phyloP scores from a whole-genome alignment of 2,113 vertebrate genomes.

The Callocephalon fimbriatum region DNA sequence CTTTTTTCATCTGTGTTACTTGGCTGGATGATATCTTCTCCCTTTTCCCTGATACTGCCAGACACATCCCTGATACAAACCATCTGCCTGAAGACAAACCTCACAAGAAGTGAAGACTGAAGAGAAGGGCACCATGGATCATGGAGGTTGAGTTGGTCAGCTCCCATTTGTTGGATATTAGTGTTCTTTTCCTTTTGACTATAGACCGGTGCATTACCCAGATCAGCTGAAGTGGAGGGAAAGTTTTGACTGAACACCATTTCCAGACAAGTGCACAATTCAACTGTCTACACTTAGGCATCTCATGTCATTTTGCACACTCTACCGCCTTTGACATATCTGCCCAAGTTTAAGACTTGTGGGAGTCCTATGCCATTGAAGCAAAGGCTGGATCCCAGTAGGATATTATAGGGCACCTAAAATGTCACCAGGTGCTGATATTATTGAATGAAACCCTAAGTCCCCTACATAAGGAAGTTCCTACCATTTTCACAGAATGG shows the following conservation, averaged over 20 bases:
- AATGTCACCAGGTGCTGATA: neutral
- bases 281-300: neutral
- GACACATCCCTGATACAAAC: neutral
- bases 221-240: neutral
- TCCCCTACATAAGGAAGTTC: neutral
- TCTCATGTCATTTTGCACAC: neutral
- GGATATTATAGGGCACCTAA: neutral
- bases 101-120: neutral
- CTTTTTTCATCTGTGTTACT: neutral
- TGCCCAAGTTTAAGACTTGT: neutral
- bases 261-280: neutral
- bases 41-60: neutral
- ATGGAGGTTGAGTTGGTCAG: neutral
- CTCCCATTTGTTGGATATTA: neutral
- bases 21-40: neutral
- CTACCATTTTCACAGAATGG: fast-evolving
- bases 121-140: neutral
- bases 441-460: neutral
- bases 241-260: neutral
- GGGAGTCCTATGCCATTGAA: neutral
- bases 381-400: neutral
- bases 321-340: neutral
- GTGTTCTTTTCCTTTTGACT: neutral
- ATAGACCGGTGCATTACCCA: neutral
- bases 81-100: neutral